phyloP scores from a whole-genome alignment of 2,888 invertebrate species.

The Listrodromus nycthemerus region DNA sequence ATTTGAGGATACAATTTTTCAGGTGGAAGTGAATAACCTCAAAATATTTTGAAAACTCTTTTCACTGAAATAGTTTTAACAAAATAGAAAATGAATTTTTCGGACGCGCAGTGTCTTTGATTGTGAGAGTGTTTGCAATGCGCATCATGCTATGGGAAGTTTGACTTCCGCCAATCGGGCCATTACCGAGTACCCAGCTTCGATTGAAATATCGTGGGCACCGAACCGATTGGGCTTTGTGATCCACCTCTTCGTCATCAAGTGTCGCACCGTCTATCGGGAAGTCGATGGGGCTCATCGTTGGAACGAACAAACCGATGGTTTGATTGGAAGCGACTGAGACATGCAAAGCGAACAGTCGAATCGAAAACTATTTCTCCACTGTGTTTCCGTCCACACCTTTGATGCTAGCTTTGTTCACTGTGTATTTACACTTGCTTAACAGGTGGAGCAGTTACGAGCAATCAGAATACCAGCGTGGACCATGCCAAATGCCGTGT shows the following conservation, averaged over 20 bases:
- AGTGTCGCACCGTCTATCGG: conserved; percentile 1
- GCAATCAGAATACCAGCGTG: conserved; percentile 16
- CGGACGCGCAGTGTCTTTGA: too few relatives aligned
- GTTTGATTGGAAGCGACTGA: conserved; percentile 26
- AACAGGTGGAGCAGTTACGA: conserved; percentile 36
- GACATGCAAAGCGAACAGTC: conserved; percentile 21
- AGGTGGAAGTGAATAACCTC: too few relatives aligned
- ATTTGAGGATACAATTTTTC: too few relatives aligned
- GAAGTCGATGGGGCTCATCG: conserved; percentile 16
- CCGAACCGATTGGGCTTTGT: not conserved
- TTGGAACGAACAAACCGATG: conserved; percentile 21
- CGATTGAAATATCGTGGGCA: not conserved
- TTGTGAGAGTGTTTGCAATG: not conserved
- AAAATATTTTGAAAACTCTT: too few relatives aligned
- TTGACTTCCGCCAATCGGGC: not conserved
- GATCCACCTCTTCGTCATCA: conserved; percentile 8
- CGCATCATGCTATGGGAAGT: not conserved
- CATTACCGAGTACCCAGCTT: not conserved
- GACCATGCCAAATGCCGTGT: conserved; percentile 17
- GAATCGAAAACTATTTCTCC: conserved; percentile 38
- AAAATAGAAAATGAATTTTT: too few relatives aligned
- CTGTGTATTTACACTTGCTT: conserved; percentile 40
- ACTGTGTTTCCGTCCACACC: conserved; percentile 19
- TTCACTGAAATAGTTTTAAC: too few relatives aligned
- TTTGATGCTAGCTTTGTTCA: conserved; percentile 23